Percentiles rank a stretch among this genome's conserved stretches.
phyloP scores from a whole-genome alignment of 2,113 vertebrate genomes.

The Nestor notabilis region DNA sequence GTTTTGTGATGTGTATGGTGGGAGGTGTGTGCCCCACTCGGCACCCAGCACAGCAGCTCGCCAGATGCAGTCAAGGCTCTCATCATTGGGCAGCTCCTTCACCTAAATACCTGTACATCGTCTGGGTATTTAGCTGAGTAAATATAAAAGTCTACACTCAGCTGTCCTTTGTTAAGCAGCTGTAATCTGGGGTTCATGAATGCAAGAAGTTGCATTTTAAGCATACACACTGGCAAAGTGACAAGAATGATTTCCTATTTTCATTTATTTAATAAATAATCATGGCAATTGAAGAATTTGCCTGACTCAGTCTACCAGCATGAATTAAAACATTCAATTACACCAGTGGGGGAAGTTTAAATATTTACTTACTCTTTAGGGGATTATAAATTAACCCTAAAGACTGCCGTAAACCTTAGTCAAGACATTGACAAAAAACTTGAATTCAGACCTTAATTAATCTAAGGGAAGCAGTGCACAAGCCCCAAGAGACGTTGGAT shows the following conservation, averaged over 20 bases:
- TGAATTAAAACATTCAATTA: constrained; percentile 48
- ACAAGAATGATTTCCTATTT: background rate
- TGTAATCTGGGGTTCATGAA: background rate
- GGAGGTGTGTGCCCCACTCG: too few species aligned
- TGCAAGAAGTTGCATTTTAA: background rate
- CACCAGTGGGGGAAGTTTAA: constrained; percentile 13
- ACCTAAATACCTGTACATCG: fast-evolving
- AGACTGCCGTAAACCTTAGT: constrained; percentile 11
- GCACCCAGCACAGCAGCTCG: fast-evolving
- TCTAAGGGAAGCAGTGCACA: background rate
- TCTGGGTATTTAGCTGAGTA: fast-evolving
- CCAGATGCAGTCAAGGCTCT: fast-evolving
- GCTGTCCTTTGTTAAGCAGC: background rate
- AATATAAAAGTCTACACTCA: fast-evolving
- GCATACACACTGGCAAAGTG: background rate
- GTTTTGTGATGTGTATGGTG: fast-evolving
- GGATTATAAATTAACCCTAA: constrained; percentile 47
- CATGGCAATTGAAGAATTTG: background rate
- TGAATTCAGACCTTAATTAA: constrained; percentile 13
- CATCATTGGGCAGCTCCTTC: background rate
- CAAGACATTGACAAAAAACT: constrained; percentile 13
- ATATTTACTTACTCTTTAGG: constrained; percentile 54
- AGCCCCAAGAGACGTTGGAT: background rate
- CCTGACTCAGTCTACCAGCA: background rate
- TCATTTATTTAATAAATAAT: constrained; percentile 19